phyloP scores from a whole-genome alignment of 1,140 invertebrate genomes.

The Zaprionus africanus region DNA sequence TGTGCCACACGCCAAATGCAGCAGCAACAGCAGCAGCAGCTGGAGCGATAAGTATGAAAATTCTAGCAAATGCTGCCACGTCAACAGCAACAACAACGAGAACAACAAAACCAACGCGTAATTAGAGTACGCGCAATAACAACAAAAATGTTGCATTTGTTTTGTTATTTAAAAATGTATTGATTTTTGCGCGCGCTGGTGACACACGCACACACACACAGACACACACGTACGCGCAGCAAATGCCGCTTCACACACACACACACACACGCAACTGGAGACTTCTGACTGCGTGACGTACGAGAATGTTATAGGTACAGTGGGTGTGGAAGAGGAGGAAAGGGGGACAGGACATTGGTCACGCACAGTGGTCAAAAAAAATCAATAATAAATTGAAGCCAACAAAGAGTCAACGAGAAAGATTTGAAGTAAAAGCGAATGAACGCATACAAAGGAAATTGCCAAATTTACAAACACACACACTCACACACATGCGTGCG shows the following conservation, averaged over 20 bases:
- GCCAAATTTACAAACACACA: constrained; percentile 11
- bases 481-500: constrained; percentile 3
- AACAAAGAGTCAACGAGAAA: constrained; percentile 21
- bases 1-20: neutral
- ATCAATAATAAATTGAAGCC: constrained; percentile 45
- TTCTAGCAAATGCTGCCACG: constrained; percentile 3
- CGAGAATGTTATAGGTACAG: neutral
- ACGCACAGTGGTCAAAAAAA: constrained; percentile 42
- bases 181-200: constrained; percentile 59
- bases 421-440: constrained; percentile 12
- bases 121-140: neutral
- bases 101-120: neutral
- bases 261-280: constrained; percentile 6
- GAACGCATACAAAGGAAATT: constrained; percentile 1
- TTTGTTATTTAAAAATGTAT: constrained; percentile 66
- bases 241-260: constrained; percentile 40
- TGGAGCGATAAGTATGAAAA: neutral
- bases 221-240: constrained; percentile 7
- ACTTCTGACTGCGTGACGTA: neutral
- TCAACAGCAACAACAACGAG: neutral
- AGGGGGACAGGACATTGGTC: constrained; percentile 18
- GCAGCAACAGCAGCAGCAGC: neutral
- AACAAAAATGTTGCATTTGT: constrained; percentile 15
- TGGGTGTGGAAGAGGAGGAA: neutral
- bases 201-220: constrained; percentile 56